Evolutionary conservation across 2,113 vertebrate genomes (phyloP), one percentile per base, ranked within the genome.

Genomic region (Leuciscus idus): DNA sequence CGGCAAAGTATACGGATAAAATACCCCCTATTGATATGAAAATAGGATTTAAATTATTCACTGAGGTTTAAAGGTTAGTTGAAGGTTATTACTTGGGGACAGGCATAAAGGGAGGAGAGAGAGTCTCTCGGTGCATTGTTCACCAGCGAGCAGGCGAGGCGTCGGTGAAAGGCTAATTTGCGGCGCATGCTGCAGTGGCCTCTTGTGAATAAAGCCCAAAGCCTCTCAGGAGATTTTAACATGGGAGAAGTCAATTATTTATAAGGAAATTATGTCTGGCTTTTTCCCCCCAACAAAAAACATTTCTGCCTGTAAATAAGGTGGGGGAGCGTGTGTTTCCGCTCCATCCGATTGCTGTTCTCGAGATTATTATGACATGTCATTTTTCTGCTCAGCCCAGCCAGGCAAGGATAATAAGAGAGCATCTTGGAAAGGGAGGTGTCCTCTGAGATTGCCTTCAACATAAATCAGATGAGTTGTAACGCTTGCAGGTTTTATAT

Each of bases 11-110:
- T 96, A 96, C 93, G 95, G 96, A 97, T 97, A 96, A 97, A 98
- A 97, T 96, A 98, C 94, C 90, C 91, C 91, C 95, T 94, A 97
- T 97, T 97, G 96, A 98, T 96, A 97, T 96, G 96, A 96, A 98
- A 98, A 98, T 98, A 92, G 95, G 96, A 95, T 95, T 95, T 92
- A 94, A 97, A 97, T 97, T 95, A 97, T 96, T 97, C 96, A 95
- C 94, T 89, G 92, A 92, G 95, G 95, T 97, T 93, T 97, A 96
- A 99, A 98, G 97, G 97, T 98, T 97, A 97, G 96, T 96, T 97
- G 96, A 98, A 99, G 96, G 96, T 98, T 98, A 98, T 97, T 97
- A 97, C 95, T 95, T 95, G 92, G 85, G 90, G 89, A 90, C 84
- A 88, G 91, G 86, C 89, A 86, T 90, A 86, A 88, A 87, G 84